Base-by-base conservation (phyloP, 2,113 vertebrate species). In the Antennarius striatus region DNA sequence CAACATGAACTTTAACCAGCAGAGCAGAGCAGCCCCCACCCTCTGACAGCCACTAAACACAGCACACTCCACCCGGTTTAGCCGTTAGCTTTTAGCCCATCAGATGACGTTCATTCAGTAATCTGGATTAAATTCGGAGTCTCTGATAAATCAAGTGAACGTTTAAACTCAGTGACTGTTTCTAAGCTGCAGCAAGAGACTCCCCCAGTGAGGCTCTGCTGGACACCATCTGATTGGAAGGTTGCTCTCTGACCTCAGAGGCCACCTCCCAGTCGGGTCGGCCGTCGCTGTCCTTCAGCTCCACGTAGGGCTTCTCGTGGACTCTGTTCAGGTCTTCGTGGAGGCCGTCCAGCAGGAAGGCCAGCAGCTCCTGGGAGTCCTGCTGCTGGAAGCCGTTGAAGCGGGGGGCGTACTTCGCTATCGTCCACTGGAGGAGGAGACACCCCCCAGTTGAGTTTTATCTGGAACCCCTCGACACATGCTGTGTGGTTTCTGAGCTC, bases 311-410 rank as follows among this genome's bases (percentile, higher is more conserved):
- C 67, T 99, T 99, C 49, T 99, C 97, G 3, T 98, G 96, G 54
- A 99, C 98, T 45, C 97, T 88, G 82, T 99, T 99, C 40, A 99
- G 92, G 81, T 99, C 98, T 89, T 99, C 97, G 6, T 99, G 98
- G 10, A 99, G 96, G n/a, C 98, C 96, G 65, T 99, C 98, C 83
- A 99, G 89, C 56, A 99, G 94, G 84, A 99, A 99, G 28, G 98
- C 98, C 65, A 99, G 88, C 30, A 99, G 95, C 85, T 99, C 98
- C 86, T 99, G 98, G 0, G 97, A 98, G 74, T 99, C 98, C 90
- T 99, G 98, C 82, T 99, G 98, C 49, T 99, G 98, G 84, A 99
- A 99, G 42, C 96, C 98, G 39, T 99, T 99, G 87, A 99, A 99
- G 47, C 98, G 94, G 0, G 98, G 98, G 11, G 96, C 97, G 3